phyloP scores from a whole-genome alignment of 2,113 vertebrate genomes.

The Isurus oxyrinchus region DNA sequence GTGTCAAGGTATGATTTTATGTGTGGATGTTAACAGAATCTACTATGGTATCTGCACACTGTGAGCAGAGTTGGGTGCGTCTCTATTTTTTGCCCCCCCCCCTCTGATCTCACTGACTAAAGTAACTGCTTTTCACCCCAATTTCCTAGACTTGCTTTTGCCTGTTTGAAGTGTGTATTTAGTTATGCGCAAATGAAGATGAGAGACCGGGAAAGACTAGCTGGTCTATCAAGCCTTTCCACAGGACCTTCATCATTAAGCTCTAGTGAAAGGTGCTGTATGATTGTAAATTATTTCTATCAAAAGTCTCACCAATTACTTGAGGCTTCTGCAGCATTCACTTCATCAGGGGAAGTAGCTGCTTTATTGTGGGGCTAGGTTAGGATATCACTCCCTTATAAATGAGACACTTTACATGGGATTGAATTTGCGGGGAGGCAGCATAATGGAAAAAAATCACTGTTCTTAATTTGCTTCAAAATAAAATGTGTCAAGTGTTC shows the following conservation, averaged over 20 bases:
- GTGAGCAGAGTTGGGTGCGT: background rate
- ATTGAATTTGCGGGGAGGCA: background rate
- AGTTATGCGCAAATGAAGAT: background rate
- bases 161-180: background rate
- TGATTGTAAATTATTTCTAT: background rate
- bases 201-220: background rate
- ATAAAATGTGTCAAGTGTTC: background rate
- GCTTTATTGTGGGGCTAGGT: background rate
- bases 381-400: background rate
- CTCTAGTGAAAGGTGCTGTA: background rate
- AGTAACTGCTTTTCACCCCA: background rate
- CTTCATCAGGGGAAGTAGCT: background rate
- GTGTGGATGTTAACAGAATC: background rate
- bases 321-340: background rate
- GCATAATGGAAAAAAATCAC: background rate
- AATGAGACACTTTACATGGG: background rate
- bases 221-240: background rate
- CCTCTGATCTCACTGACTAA: background rate
- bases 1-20: background rate
- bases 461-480: background rate
- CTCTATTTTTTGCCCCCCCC: background rate
- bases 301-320: background rate
- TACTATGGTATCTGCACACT: background rate
- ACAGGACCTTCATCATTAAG: background rate
- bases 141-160: background rate